phyloP scores from a whole-genome alignment of 53 echinoderm and acorn worm genomes.

The Echinometra lucunter region DNA sequence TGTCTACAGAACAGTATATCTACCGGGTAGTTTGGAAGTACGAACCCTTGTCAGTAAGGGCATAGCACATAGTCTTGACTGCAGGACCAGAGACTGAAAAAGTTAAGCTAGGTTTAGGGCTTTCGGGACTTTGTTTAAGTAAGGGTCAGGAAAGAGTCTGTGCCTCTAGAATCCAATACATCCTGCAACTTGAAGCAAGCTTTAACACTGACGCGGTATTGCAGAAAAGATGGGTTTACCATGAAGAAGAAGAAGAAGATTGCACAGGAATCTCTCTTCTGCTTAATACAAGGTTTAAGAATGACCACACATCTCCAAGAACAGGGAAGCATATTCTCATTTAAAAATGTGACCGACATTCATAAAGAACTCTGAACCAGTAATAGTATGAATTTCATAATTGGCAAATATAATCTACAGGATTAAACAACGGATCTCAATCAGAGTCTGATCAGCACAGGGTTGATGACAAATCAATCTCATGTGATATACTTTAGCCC shows the following conservation, averaged over 20 bases:
- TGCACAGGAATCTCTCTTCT: too few species aligned
- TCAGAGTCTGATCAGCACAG: not conserved
- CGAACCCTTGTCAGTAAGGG: not conserved
- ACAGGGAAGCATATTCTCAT: too few species aligned
- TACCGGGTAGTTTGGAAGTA: not conserved
- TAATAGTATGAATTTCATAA: not conserved
- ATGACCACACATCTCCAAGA: too few species aligned
- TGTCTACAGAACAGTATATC: too few species aligned
- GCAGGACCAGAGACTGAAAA: not conserved
- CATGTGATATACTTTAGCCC: too few species aligned
- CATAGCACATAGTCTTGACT: not conserved
- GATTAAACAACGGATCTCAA: not conserved
- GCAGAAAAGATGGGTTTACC: too few species aligned
- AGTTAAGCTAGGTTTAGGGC: not conserved
- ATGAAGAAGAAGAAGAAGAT: too few species aligned
- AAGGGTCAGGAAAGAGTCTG: not conserved
- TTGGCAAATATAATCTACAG: not conserved
- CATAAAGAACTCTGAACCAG: not conserved
- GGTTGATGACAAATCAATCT: conserved; percentile 4
- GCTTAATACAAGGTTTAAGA: too few species aligned
- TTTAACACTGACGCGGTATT: too few species aligned
- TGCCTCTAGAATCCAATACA: not conserved
- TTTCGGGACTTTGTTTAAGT: not conserved
- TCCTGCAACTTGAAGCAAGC: too few species aligned
- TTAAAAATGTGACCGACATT: too few species aligned